Percentiles rank a stretch among this genome's conserved stretches.
phyloP scores from a whole-genome alignment of 2,888 invertebrate genomes.

The Pheosia tremula region DNA sequence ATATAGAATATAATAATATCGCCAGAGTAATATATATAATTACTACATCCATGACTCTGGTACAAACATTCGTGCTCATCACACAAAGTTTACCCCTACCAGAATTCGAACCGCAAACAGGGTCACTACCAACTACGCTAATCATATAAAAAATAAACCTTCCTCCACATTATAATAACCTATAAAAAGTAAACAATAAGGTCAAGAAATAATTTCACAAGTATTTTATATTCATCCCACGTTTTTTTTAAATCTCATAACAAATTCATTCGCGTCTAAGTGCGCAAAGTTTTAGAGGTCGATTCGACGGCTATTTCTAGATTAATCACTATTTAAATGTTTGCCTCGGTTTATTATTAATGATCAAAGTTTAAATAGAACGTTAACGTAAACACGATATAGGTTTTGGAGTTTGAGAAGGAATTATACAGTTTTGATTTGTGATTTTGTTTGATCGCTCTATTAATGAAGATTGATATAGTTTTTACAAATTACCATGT shows the following conservation, averaged over 20 bases:
- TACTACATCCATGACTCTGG: too few species aligned
- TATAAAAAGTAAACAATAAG: background rate
- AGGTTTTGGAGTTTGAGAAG: background rate
- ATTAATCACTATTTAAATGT: constrained; percentile 25
- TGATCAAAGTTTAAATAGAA: constrained; percentile 25
- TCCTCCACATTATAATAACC: too few species aligned
- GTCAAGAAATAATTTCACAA: background rate
- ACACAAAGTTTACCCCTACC: too few species aligned
- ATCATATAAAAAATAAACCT: too few species aligned
- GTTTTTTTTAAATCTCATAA: constrained; percentile 18
- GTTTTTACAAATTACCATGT: background rate
- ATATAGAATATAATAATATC: too few species aligned
- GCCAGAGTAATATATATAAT: too few species aligned
- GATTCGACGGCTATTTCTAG: constrained; percentile 15
- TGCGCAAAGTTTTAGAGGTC: constrained; percentile 24
- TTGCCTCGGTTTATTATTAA: constrained; percentile 24
- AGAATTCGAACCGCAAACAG: too few species aligned
- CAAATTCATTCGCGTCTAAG: constrained; percentile 25
- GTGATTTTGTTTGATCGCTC: background rate
- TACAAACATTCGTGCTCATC: too few species aligned
- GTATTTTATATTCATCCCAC: constrained; percentile 12
- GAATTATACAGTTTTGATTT: constrained; percentile 1
- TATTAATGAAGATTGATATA: background rate
- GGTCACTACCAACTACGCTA: too few species aligned
- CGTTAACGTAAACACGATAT: constrained; percentile 12